Percentiles rank a stretch among this genome's conserved stretches.
Conservation (phyloP, 2,797 vertebrate species). For the Malurus leucopterus region DNA sequence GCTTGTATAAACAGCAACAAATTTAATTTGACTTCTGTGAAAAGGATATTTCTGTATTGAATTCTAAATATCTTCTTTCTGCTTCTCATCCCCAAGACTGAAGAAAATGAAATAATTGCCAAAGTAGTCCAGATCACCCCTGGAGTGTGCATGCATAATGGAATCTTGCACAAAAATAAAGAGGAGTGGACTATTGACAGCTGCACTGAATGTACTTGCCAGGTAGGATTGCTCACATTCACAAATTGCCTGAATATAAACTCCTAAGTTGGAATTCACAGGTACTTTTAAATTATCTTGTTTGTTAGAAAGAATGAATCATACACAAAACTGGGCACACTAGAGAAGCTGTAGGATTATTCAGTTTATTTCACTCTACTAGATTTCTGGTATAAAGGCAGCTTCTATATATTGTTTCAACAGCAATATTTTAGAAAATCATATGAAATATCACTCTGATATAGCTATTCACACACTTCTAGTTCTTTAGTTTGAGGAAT, state of each 20-base stretch:
- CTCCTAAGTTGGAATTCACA: background rate
- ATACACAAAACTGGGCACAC: background rate
- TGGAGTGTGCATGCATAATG: slow-evolving; percentile 87
- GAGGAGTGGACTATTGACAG: slow-evolving; percentile 94
- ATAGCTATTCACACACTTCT: background rate
- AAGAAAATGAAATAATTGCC: slow-evolving; percentile 76
- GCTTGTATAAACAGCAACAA: background rate
- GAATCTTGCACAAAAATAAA: slow-evolving; percentile 82
- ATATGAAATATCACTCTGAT: background rate
- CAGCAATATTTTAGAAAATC: background rate
- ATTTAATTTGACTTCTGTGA: background rate
- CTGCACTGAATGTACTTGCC: slow-evolving; percentile 96
- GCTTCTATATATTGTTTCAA: background rate
- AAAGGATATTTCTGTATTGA: background rate
- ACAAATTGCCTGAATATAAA: background rate
- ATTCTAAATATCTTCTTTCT: background rate
- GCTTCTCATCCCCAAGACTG: slow-evolving; percentile 66
- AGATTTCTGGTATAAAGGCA: background rate
- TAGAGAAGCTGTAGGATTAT: background rate
- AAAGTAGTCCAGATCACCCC: slow-evolving; percentile 73
- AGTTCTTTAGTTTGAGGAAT: background rate
- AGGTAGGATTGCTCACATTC: slow-evolving; percentile 73
- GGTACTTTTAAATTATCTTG: background rate
- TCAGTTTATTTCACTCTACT: background rate
- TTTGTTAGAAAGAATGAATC: background rate